Percentiles rank a stretch among this genome's conserved stretches.
phyloP scores from a whole-genome alignment of 2,113 vertebrate species.

The Cavia aperea region DNA sequence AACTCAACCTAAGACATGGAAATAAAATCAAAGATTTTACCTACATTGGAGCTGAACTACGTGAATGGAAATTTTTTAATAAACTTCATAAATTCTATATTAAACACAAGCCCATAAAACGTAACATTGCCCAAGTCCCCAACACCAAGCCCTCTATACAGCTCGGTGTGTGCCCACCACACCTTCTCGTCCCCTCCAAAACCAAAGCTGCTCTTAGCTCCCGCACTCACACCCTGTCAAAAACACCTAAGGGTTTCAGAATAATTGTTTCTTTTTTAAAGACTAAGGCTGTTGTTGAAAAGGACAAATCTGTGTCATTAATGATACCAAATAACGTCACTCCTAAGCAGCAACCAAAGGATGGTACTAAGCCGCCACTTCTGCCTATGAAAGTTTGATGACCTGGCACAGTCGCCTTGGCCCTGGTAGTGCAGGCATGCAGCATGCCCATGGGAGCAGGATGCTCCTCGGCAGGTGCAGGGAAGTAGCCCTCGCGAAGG shows the following conservation, averaged over 20 bases:
- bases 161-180: not conserved
- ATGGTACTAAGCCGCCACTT: not conserved
- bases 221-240: not conserved
- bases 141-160: not conserved
- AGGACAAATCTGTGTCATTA: not conserved
- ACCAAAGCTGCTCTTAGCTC: not conserved
- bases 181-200: not conserved
- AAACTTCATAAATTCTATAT: not conserved
- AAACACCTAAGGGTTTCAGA: not conserved
- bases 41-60: not conserved
- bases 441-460: slow-evolving; percentile 9
- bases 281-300: slow-evolving; percentile 32
- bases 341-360: not conserved
- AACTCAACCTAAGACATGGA: not conserved
- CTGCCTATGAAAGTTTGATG: not conserved
- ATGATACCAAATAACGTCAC: not conserved
- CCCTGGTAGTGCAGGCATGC: not conserved
- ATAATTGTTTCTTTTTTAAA: not conserved
- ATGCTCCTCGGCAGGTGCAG: not conserved
- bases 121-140: not conserved
- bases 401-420: not conserved
- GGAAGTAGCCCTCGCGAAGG: not conserved
- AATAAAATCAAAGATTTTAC: not conserved
- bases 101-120: not conserved
- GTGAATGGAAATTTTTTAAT: not conserved